Percentiles rank a stretch among this genome's conserved stretches.
Conservation (phyloP, 2,888 invertebrate species). For the Diploptera punctata region DNA sequence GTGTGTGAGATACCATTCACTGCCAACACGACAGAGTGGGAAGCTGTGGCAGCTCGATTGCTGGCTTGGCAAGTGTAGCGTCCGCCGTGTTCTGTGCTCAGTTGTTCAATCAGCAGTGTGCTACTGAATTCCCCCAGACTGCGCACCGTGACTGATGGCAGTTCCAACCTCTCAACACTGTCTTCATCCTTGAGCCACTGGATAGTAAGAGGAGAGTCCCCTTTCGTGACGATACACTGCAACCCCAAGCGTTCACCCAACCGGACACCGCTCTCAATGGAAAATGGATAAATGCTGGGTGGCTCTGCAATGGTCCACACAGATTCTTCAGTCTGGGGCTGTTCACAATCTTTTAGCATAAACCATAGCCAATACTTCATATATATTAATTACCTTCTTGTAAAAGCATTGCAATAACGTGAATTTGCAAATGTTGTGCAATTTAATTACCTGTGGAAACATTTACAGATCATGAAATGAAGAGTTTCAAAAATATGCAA, state of each 20-base stretch:
- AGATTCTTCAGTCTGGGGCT: no score
- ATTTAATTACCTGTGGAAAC: no score
- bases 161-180: conserved; percentile 53
- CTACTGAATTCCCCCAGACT: conserved; percentile 66
- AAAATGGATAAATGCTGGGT: conserved; percentile 50
- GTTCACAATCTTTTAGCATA: no score
- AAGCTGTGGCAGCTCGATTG: conserved; percentile 48
- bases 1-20: conserved; percentile 45
- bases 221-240: conserved; percentile 50
- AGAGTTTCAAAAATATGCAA: no score
- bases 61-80: conserved; percentile 44
- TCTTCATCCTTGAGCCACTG: conserved; percentile 56
- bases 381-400: no score
- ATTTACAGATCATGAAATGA: no score
- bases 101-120: conserved; percentile 72
- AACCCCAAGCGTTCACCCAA: conserved; percentile 50
- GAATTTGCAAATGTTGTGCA: no score
- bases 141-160: conserved; percentile 48
- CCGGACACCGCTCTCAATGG: conserved; percentile 48
- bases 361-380: no score
- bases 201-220: conserved; percentile 55
- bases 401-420: no score
- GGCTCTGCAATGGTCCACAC: conserved; percentile 47
- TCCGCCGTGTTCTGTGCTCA: conserved; percentile 66
- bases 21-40: conserved; percentile 47